These are phyloP conservation scores for Schmidtea mediterranea DNA, from an alignment of 1,140 invertebrate genomes.

Conservation along the genomic window DNA sequence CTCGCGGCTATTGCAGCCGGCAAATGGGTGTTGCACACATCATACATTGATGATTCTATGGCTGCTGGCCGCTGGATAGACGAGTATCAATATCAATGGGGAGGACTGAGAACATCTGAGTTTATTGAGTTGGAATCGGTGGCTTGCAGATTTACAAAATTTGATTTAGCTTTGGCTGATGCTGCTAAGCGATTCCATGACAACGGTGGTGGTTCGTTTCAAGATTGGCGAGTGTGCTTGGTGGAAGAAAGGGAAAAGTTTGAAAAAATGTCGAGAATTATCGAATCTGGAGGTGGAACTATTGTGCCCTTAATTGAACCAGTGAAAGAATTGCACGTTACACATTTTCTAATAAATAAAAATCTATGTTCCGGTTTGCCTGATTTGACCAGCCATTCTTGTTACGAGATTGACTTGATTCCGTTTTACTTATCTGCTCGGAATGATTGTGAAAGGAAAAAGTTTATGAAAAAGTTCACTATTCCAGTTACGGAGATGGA, in stretches of 20 bases:
- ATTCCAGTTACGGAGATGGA: no score
- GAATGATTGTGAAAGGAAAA: no score
- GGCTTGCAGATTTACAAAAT: not conserved
- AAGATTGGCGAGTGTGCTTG: not conserved
- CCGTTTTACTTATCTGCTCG: no score
- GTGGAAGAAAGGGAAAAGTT: not conserved
- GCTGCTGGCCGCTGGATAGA: not conserved
- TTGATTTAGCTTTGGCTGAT: not conserved
- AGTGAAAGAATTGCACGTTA: no score
- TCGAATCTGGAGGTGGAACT: not conserved
- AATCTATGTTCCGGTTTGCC: no score
- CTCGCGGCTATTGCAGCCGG: slow-evolving; percentile 51
- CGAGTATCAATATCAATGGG: not conserved
- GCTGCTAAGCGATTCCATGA: not conserved
- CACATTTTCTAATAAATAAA: no score
- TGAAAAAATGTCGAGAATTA: not conserved
- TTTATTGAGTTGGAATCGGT: no score
- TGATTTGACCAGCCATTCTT: no score
- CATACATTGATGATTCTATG: slow-evolving; percentile 39
- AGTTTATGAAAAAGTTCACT: no score
- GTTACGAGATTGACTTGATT: no score
- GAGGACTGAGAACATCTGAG: not conserved
- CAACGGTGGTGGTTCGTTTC: not conserved
- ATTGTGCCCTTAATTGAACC: not conserved
- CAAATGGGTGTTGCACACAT: slow-evolving; percentile 52